Evolutionary conservation across 1,140 invertebrate species (phyloP).

Genomic region (Heliconius eleuchia): DNA sequence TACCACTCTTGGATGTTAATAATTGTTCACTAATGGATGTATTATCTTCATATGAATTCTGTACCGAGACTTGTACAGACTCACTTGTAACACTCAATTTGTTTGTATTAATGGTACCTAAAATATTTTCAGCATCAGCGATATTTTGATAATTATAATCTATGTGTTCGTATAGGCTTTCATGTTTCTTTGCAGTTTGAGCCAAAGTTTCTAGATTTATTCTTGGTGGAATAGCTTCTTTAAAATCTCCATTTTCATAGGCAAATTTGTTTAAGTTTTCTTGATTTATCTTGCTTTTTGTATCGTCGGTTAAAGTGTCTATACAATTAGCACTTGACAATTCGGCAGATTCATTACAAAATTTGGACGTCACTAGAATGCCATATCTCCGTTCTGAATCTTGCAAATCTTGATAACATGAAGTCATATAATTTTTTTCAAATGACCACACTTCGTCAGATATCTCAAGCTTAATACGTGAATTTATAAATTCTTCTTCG

Average conservation of each 20-base stretch:
- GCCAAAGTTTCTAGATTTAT: background rate
- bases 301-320: background rate
- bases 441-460: background rate
- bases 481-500: background rate
- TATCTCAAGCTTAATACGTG: background rate
- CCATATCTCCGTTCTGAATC: constrained; percentile 38
- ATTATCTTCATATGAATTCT: background rate
- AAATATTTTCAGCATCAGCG: constrained; percentile 37
- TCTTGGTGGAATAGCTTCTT: background rate
- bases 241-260: background rate
- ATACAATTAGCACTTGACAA: background rate
- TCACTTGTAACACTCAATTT: background rate
- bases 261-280: background rate
- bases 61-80: background rate
- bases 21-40: background rate
- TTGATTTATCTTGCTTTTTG: background rate
- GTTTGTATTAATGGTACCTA: background rate
- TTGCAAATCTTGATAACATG: constrained; percentile 37
- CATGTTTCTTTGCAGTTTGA: background rate
- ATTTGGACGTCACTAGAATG: background rate
- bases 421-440: constrained; percentile 11
- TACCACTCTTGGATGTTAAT: background rate
- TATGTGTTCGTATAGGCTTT: background rate
- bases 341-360: background rate
- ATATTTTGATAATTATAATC: constrained; percentile 31